Conservation (phyloP, 1,140 invertebrate genomes). For the Rhizoglyphus robini region DNA sequence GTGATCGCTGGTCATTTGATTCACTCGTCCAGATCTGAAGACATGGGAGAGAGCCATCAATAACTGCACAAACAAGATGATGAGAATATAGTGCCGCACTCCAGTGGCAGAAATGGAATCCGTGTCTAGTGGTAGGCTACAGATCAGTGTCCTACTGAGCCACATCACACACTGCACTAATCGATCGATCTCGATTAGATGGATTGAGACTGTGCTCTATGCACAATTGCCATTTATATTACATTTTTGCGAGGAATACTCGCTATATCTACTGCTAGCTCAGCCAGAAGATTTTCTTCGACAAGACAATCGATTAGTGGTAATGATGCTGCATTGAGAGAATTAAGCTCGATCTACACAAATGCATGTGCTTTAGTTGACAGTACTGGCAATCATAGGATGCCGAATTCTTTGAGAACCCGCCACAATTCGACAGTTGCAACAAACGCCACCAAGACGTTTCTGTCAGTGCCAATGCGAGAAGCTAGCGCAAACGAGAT, state of each 20-base stretch:
- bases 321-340: constrained; percentile 9
- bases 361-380: constrained; percentile 4
- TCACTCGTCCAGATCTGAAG: neutral
- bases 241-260: neutral
- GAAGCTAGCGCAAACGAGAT: neutral
- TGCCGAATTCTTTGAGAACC: neutral
- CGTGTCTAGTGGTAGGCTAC: neutral
- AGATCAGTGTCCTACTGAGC: neutral
- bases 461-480: neutral
- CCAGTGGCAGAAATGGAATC: constrained; percentile 1
- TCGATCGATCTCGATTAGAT: neutral
- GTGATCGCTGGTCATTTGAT: neutral
- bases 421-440: neutral
- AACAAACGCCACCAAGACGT: constrained; percentile 7
- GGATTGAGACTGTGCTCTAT: neutral
- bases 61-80: constrained; percentile 6
- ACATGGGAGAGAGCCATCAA: neutral
- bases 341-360: constrained; percentile 8
- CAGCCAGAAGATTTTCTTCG: too few species aligned
- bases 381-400: neutral
- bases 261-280: too few species aligned
- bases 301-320: constrained; percentile 9
- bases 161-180: neutral
- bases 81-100: neutral
- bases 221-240: neutral